These are phyloP conservation scores for Sarcophaga subvicina DNA, from an alignment of 2,888 invertebrate species.

Conservation along the genomic window DNA sequence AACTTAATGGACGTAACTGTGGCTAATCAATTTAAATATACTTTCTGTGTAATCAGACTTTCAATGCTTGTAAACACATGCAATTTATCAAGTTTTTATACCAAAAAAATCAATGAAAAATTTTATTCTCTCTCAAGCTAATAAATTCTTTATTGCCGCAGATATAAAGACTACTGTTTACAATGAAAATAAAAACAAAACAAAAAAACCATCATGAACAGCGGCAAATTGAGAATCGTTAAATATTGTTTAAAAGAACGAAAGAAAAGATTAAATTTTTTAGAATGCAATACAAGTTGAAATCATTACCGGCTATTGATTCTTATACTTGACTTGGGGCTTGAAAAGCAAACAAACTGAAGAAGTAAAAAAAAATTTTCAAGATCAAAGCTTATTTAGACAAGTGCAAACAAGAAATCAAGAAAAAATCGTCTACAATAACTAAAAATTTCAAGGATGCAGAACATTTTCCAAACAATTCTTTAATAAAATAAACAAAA, in stretches of 20 bases:
- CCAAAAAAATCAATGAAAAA: no score
- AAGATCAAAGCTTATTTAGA: conserved; percentile 57
- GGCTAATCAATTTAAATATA: no score
- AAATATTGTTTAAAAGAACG: conserved; percentile 10
- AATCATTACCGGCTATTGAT: conserved; percentile 22
- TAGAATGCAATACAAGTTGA: background rate
- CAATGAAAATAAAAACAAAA: background rate
- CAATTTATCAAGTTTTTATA: no score
- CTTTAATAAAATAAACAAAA: conserved; percentile 37
- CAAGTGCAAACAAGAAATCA: conserved; percentile 54
- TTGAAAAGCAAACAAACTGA: conserved; percentile 5
- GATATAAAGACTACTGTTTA: background rate
- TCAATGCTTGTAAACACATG: no score
- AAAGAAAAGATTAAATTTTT: conserved; percentile 26
- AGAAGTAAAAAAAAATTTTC: conserved; percentile 24
- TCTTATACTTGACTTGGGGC: conserved; percentile 23
- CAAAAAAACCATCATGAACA: conserved; percentile 18
- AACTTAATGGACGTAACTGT: no score
- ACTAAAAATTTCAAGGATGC: conserved; percentile 58
- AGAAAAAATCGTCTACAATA: conserved; percentile 46
- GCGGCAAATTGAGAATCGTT: conserved; percentile 26
- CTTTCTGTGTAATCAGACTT: no score
- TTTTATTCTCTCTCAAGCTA: no score
- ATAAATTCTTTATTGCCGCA: background rate
- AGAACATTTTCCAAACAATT: conserved; percentile 26